Evolutionary conservation across 2,888 invertebrate species (phyloP).

Genomic region (Epirrita christyi): DNA sequence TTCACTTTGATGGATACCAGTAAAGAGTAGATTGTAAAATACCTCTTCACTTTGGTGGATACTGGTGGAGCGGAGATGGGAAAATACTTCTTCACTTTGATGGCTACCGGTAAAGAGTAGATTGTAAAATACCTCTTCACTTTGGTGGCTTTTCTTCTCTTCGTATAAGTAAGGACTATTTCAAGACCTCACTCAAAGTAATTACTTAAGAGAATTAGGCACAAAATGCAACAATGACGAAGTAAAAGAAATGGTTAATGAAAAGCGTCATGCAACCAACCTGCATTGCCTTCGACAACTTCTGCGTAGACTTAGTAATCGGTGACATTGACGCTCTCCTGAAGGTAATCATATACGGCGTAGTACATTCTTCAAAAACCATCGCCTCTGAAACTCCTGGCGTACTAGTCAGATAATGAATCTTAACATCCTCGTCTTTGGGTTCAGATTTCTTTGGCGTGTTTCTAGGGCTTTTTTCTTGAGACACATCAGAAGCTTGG

Average conservation of each 20-base stretch:
- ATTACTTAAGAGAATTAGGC: slow-evolving; percentile 1
- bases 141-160: no score
- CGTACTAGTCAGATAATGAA: slow-evolving; percentile 75
- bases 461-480: slow-evolving; percentile 39
- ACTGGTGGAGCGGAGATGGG: no score
- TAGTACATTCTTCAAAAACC: slow-evolving; percentile 63
- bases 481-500: slow-evolving; percentile 60
- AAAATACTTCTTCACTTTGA: no score
- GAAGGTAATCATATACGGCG: slow-evolving; percentile 74
- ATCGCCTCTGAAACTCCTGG: slow-evolving; percentile 66
- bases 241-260: slow-evolving; percentile 33
- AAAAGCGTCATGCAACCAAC: slow-evolving; percentile 77
- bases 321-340: slow-evolving; percentile 94
- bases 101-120: no score
- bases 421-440: slow-evolving; percentile 44
- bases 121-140: no score
- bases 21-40: no score
- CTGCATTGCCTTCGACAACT: slow-evolving; percentile 95
- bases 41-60: no score
- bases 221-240: slow-evolving; percentile 42
- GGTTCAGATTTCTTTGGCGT: slow-evolving; percentile 62
- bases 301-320: slow-evolving; percentile 93
- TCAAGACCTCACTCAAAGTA: no score
- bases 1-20: no score
- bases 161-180: no score